Evolutionary conservation across 2,113 vertebrate species (phyloP).

Genomic region (Sylvilagus bachmani): DNA sequence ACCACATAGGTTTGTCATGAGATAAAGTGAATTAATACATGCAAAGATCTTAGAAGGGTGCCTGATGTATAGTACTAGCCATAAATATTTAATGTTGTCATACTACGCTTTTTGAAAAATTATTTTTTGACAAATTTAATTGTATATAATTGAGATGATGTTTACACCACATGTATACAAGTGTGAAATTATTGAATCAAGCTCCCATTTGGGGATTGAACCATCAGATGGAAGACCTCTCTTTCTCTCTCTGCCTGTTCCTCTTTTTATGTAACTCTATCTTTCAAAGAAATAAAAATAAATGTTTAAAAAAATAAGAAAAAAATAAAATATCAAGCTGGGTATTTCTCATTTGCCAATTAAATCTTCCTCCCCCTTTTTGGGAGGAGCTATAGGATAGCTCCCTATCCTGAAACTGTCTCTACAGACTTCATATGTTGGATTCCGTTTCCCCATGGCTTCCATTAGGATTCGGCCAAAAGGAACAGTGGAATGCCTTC

Average conservation of each 20-base stretch:
- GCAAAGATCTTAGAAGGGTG: neutral
- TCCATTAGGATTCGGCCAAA: no score
- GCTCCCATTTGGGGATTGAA: no score
- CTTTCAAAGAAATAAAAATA: no score
- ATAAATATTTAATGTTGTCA: neutral
- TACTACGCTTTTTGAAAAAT: neutral
- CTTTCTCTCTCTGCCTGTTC: no score
- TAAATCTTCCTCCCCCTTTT: no score
- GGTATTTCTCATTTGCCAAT: no score
- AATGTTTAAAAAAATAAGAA: no score
- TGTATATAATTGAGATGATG: neutral
- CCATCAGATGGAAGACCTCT: no score
- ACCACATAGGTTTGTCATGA: neutral
- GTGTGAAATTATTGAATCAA: neutral
- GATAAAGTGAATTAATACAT: constrained; percentile 14
- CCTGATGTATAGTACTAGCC: neutral
- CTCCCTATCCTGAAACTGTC: neutral
- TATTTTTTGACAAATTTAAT: neutral
- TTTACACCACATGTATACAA: neutral
- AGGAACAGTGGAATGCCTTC: neutral
- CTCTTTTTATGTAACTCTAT: no score
- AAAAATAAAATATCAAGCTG: no score
- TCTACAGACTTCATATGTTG: neutral
- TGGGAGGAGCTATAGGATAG: no score
- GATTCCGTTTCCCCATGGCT: neutral